Percentiles rank a stretch among this genome's conserved stretches.
These are phyloP conservation scores for Pithys albifrons DNA, from an alignment of 2,113 vertebrate genomes.

Conservation along the genomic window DNA sequence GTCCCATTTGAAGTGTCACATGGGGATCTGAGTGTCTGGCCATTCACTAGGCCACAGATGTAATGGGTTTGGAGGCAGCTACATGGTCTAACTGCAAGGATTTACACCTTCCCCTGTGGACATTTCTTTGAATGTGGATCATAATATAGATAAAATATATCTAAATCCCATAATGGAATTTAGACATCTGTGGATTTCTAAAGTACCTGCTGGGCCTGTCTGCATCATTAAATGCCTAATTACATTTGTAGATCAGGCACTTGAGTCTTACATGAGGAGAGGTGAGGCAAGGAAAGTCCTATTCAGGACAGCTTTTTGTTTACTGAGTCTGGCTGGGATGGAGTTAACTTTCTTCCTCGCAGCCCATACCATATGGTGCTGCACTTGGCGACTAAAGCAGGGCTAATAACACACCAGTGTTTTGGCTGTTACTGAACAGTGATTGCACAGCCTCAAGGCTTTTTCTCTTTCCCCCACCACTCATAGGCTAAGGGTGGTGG, in stretches of 20 bases:
- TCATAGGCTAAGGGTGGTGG: neutral
- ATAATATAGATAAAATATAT: neutral
- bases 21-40: neutral
- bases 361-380: neutral
- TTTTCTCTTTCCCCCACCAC: neutral
- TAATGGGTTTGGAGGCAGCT: neutral
- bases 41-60: no score
- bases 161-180: neutral
- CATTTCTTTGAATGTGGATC: neutral
- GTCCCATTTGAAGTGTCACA: neutral
- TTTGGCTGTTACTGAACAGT: neutral
- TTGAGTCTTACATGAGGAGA: neutral
- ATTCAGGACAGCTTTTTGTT: neutral
- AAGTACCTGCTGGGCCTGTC: neutral
- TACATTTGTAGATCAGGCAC: neutral
- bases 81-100: accelerated
- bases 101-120: neutral
- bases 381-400: neutral
- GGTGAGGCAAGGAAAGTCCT: neutral
- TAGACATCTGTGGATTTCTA: neutral
- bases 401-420: neutral
- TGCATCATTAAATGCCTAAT: neutral
- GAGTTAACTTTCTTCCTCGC: neutral
- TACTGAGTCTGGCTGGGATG: neutral
- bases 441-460: neutral